Evolutionary conservation across 2,888 invertebrate species (phyloP).

Genomic region (Autographa gamma): DNA sequence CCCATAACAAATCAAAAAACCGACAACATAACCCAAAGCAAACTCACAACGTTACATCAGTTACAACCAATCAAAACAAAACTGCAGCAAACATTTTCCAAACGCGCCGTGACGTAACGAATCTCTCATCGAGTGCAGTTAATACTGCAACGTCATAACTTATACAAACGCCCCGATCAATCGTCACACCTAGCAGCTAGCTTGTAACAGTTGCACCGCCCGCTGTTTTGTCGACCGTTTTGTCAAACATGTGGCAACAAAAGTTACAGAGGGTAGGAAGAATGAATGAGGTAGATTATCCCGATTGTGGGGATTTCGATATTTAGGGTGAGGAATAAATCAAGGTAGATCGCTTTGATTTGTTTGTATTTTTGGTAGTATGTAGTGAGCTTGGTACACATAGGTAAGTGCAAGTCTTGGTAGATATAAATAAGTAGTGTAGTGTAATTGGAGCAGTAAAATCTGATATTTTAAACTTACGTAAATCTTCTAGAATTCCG

Average conservation of each 20-base stretch:
- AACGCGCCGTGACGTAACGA: background rate
- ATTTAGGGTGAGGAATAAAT: background rate
- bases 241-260: background rate
- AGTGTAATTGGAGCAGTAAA: no score
- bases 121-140: slow-evolving; percentile 1
- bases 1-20: background rate
- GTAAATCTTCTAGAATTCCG: background rate
- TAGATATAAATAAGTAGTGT: no score
- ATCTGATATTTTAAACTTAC: background rate
- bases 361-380: background rate
- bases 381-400: background rate
- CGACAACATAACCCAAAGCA: background rate
- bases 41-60: background rate
- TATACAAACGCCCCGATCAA: slow-evolving; percentile 6
- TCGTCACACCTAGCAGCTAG: background rate
- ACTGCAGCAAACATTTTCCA: background rate
- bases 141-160: background rate
- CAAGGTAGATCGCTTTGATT: background rate
- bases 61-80: background rate
- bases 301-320: background rate
- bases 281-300: background rate
- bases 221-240: background rate
- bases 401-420: no score
- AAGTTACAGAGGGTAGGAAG: background rate
- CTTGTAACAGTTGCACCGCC: background rate